Evolutionary conservation across 35 echinoderm and acorn worm genomes (phyloP).

Genomic region (Strongylocentrotus purpuratus): DNA sequence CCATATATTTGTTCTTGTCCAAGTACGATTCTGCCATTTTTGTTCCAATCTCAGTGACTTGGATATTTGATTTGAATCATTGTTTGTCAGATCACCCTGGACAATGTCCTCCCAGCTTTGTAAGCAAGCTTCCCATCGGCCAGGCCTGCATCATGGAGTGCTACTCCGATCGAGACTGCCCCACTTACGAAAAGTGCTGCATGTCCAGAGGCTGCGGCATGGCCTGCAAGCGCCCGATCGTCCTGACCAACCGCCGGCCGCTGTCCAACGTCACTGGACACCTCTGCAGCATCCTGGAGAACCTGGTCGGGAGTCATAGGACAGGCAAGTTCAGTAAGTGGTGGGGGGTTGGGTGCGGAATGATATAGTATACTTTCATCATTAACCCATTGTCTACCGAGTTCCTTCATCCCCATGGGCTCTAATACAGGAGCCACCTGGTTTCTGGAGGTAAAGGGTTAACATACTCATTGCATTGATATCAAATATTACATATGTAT

Average conservation of each 20-base stretch:
- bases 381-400: not conserved
- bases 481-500: no score
- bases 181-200: constrained; percentile 28
- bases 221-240: constrained; percentile 11
- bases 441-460: no score
- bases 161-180: constrained; percentile 52
- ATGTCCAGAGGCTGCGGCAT: constrained; percentile 2
- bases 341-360: constrained; percentile 26
- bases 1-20: no score
- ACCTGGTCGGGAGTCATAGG: not conserved
- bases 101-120: constrained; percentile 33
- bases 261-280: not conserved
- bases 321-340: constrained; percentile 54
- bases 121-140: constrained; percentile 4
- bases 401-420: no score
- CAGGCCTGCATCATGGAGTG: constrained; percentile 49
- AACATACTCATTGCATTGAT: not conserved
- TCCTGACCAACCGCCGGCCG: not conserved
- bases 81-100: constrained; percentile 24
- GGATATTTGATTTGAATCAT: not conserved
- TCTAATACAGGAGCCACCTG: no score
- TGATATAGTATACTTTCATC: not conserved
- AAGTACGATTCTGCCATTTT: no score
- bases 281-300: constrained; percentile 13
- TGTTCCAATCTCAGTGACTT: no score